A percentile compares a stretch with the other conserved stretches of the same genome.
Evolutionary conservation across 2,888 invertebrate species (phyloP).

Genomic region (Thymelicus lineola): DNA sequence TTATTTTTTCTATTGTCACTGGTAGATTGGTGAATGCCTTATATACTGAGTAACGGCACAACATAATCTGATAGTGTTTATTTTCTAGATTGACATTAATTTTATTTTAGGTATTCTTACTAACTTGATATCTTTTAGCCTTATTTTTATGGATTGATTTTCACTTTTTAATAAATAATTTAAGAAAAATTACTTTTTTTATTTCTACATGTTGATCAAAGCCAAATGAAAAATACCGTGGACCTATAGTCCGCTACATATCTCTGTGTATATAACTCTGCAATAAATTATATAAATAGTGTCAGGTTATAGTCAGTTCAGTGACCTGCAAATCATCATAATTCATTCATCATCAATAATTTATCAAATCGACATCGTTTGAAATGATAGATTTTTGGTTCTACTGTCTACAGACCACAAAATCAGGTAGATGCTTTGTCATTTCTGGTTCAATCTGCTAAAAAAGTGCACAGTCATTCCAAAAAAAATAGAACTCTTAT

Average conservation of each 20-base stretch:
- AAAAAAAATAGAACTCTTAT: too few relatives aligned
- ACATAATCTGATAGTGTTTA: constrained; percentile 50
- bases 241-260: too few relatives aligned
- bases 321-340: constrained; percentile 14
- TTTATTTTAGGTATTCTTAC: constrained; percentile 62
- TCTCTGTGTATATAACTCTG: too few relatives aligned
- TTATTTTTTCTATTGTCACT: constrained; percentile 27
- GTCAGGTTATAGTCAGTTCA: too few relatives aligned
- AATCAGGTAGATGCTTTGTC: too few relatives aligned
- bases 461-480: too few relatives aligned
- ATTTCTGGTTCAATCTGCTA: too few relatives aligned
- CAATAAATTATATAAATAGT: too few relatives aligned
- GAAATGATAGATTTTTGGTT: background rate
- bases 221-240: too few relatives aligned
- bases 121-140: constrained; percentile 70
- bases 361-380: constrained; percentile 2
- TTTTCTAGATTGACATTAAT: constrained; percentile 72
- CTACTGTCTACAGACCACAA: background rate
- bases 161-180: constrained; percentile 78
- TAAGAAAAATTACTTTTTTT: constrained; percentile 52
- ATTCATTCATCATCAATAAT: constrained; percentile 12
- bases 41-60: constrained; percentile 41
- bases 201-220: constrained; percentile 21
- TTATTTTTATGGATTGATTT: constrained; percentile 81
- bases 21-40: constrained; percentile 21